Evolutionary conservation across 2,113 vertebrate species (phyloP).

Genomic region (Peromyscus polionotus): DNA sequence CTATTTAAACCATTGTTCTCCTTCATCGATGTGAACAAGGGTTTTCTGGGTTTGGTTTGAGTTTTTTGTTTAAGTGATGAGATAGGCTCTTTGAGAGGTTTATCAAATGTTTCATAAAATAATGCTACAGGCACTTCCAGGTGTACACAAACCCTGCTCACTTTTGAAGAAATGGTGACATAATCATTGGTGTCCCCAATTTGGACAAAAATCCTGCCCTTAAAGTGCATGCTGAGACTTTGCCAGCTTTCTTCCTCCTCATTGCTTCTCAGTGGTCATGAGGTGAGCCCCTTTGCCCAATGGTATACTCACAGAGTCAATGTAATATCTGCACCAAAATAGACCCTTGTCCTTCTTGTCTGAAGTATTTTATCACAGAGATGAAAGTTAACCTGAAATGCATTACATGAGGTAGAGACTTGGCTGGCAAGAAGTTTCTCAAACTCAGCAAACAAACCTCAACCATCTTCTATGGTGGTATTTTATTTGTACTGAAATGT

Average conservation of each 20-base stretch:
- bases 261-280: not conserved
- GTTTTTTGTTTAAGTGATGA: not conserved
- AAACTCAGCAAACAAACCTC: not conserved
- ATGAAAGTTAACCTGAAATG: not conserved
- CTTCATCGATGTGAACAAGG: not conserved
- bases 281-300: not conserved
- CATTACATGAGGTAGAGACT: not conserved
- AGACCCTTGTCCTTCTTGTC: not conserved
- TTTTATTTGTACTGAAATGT: too few species aligned
- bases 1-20: not conserved
- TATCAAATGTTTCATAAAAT: constrained; percentile 16
- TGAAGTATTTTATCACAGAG: not conserved
- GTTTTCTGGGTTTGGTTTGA: not conserved
- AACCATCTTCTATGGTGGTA: not conserved
- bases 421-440: constrained; percentile 29
- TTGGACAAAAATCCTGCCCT: not conserved
- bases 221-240: not conserved
- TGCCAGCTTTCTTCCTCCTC: not conserved
- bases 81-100: not conserved
- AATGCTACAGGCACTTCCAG: not conserved
- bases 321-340: not conserved
- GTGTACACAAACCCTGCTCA: not conserved
- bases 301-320: not conserved
- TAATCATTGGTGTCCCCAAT: not conserved
- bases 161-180: not conserved